These are phyloP conservation scores for Mechanitis messenoides DNA, from an alignment of 2,888 invertebrate species.

Conservation along the genomic window DNA sequence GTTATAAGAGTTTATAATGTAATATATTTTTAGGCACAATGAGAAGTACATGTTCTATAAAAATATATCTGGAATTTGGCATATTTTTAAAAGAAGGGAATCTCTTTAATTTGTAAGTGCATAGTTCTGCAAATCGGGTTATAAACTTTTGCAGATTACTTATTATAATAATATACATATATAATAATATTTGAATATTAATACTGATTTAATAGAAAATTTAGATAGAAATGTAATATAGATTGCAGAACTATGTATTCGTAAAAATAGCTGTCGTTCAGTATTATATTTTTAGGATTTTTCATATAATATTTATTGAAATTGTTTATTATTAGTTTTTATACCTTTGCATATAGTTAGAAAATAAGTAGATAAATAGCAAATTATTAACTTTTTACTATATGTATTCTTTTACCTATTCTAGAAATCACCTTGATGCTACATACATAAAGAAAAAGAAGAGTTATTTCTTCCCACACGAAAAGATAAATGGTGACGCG, in stretches of 20 bases:
- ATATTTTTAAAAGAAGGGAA: slow-evolving; percentile 65
- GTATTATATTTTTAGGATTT: too few relatives aligned
- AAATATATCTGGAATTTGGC: slow-evolving; percentile 69
- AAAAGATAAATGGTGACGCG: slow-evolving; percentile 40
- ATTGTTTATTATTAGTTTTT: neutral
- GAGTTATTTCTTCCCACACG: slow-evolving; percentile 57
- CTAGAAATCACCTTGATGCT: slow-evolving; percentile 63
- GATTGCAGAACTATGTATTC: slow-evolving; percentile 34
- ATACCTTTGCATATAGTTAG: neutral
- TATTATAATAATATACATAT: neutral
- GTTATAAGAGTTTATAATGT: neutral
- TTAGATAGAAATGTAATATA: slow-evolving; percentile 11
- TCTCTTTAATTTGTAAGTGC: slow-evolving; percentile 62
- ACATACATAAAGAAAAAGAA: slow-evolving; percentile 68
- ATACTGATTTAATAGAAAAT: neutral
- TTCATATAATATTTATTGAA: too few relatives aligned
- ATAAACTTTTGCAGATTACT: slow-evolving; percentile 9
- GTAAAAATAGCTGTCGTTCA: neutral
- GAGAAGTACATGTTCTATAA: slow-evolving; percentile 66
- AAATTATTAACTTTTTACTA: neutral
- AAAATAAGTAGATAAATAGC: neutral
- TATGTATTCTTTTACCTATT: slow-evolving; percentile 25
- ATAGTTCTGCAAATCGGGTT: slow-evolving; percentile 68
- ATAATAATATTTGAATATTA: too few relatives aligned
- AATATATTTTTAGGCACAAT: slow-evolving; percentile 42